Evolutionary conservation across 2,797 vertebrate genomes (phyloP).

Genomic region (Netta rufina): DNA sequence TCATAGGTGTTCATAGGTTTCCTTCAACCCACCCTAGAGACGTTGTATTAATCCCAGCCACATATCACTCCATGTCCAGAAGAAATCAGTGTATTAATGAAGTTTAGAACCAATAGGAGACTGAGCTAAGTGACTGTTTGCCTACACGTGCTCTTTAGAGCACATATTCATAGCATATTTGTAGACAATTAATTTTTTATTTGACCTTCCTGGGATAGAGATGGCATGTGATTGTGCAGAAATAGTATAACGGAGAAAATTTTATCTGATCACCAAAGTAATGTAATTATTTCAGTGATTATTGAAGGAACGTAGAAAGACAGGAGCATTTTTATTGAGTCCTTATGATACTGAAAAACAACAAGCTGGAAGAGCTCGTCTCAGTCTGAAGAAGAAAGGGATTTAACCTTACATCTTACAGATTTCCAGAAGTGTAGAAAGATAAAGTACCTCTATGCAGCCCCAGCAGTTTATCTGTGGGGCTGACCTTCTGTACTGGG

Average conservation of each 20-base stretch:
- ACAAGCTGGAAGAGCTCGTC: background rate
- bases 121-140: background rate
- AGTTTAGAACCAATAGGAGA: background rate
- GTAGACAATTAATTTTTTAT: background rate
- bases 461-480: background rate
- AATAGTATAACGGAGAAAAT: background rate
- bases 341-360: background rate
- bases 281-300: background rate
- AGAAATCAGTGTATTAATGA: background rate
- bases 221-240: background rate
- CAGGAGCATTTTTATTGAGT: background rate
- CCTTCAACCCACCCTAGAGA: background rate
- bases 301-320: background rate
- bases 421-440: background rate
- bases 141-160: background rate
- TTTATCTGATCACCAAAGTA: background rate
- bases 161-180: background rate
- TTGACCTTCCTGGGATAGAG: background rate
- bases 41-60: background rate
- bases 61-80: background rate
- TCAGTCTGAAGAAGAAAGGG: background rate
- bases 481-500: background rate
- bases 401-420: background rate
- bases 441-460: background rate
- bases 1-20: background rate